Base-by-base conservation (phyloP, 2,888 invertebrate species). In the Amitus sp. region DNA sequence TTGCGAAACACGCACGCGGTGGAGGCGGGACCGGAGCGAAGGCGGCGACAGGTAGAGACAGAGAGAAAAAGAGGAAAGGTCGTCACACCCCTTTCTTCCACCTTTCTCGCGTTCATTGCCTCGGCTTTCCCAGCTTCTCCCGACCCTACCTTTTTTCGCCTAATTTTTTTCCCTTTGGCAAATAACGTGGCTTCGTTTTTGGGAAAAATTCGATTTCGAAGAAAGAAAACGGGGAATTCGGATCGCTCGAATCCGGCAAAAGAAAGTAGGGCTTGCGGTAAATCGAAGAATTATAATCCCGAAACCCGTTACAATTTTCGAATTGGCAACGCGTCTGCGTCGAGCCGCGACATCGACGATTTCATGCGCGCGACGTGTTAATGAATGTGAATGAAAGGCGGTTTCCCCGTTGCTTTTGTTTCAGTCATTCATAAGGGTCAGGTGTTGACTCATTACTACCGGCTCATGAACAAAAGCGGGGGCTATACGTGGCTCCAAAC, bases 401-500 rank as follows among this genome's bases (percentile, higher is more conserved):
- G 12, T 18, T n/a, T 27, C 10, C 5, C n/a, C n/a, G 2, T 69
- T 83, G 80, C 74, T 82, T 65, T 61, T 65, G 73, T 86, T 88
- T 13, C 86, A 97, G 97, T 97, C 84, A 92, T 97, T 78, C 90
- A 93, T 84, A 98, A 98, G 83, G 97, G 98, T 12, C 98, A 98
- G 85, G 96, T 97, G 57, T 86, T 97, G 82, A 96, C 96, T 12
- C 95, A 95, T 83, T 98, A 97, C 85, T 96, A 95, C 84, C 90
- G 97, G 75, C 84, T 98, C 77, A 95, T 98, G 92, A 97, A 96
- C 85, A 96, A 96, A 82, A 91, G 89, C 70, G 97, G 97, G 4
- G 98, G 98, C 28, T 98, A 92, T 84, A 95, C 96, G 50, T 98
- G 97, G 97, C 84, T 98, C 75, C 97, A 97, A 84, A 96, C 95